Conservation (phyloP, 53 echinoderm and acorn worm genomes). For the Crossaster papposus region DNA sequence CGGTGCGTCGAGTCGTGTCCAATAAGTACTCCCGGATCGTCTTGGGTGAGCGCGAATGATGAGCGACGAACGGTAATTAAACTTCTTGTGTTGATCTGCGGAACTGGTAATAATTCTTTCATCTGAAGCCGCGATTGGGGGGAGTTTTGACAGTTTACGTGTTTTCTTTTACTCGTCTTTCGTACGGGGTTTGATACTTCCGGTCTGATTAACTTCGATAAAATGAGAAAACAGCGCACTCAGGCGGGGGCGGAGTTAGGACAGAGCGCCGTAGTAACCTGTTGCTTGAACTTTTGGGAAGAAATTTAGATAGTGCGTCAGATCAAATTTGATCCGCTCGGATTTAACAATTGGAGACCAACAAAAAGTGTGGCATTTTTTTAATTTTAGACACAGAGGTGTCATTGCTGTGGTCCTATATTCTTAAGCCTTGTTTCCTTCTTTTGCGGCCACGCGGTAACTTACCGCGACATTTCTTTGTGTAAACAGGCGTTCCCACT, state of each 20-base stretch:
- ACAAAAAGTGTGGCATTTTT: no score
- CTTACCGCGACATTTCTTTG: no score
- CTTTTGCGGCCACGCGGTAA: no score
- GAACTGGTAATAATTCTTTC: neutral
- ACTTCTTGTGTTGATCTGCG: neutral
- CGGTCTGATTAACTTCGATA: neutral
- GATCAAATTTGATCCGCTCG: no score
- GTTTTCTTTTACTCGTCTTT: neutral
- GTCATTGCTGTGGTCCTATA: no score
- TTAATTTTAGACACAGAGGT: no score
- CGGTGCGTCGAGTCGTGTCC: neutral
- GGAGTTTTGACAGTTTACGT: constrained; percentile 3
- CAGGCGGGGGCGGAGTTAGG: neutral
- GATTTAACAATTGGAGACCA: no score
- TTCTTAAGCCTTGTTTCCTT: no score
- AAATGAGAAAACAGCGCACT: neutral
- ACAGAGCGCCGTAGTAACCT: no score
- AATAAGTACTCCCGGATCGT: neutral
- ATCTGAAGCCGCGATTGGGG: neutral
- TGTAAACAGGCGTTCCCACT: no score
- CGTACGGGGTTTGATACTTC: neutral
- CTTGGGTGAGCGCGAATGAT: neutral
- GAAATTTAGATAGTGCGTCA: no score
- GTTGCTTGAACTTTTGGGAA: no score
- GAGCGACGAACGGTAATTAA: neutral